Evolutionary conservation across 2,888 invertebrate species (phyloP).

Genomic region (Callosobruchus maculatus): DNA sequence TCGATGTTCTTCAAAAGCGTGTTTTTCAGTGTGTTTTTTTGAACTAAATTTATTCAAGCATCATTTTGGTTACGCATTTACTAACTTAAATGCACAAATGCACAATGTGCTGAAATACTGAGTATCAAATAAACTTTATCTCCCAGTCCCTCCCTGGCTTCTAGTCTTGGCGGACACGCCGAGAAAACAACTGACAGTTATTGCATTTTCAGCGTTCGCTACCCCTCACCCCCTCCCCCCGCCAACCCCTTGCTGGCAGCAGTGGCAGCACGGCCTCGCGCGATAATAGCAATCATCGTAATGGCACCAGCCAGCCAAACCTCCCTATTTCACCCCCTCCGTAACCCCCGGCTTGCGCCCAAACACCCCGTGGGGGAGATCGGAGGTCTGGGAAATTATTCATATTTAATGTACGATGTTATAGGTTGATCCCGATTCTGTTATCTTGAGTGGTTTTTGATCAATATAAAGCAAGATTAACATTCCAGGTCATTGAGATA

Average conservation of each 20-base stretch:
- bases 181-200: constrained; percentile 47
- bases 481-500: neutral
- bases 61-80: no score
- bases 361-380: neutral
- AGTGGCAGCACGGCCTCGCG: constrained; percentile 22
- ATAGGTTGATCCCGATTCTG: neutral
- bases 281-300: constrained; percentile 38
- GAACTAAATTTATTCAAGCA: no score
- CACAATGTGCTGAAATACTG: no score
- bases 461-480: neutral
- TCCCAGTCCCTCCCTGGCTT: constrained; percentile 20
- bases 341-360: neutral
- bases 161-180: constrained; percentile 20
- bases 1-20: no score
- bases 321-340: constrained; percentile 9
- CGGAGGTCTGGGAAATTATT: neutral
- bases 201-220: constrained; percentile 44
- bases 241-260: constrained; percentile 22
- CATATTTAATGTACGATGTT: neutral
- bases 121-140: constrained; percentile 20
- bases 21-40: no score
- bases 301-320: constrained; percentile 27
- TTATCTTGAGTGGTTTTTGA: neutral
- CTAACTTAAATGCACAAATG: no score
- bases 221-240: constrained; percentile 9